Evolutionary conservation across 2,888 invertebrate species (phyloP).

Genomic region (Eristalinus aeneus): DNA sequence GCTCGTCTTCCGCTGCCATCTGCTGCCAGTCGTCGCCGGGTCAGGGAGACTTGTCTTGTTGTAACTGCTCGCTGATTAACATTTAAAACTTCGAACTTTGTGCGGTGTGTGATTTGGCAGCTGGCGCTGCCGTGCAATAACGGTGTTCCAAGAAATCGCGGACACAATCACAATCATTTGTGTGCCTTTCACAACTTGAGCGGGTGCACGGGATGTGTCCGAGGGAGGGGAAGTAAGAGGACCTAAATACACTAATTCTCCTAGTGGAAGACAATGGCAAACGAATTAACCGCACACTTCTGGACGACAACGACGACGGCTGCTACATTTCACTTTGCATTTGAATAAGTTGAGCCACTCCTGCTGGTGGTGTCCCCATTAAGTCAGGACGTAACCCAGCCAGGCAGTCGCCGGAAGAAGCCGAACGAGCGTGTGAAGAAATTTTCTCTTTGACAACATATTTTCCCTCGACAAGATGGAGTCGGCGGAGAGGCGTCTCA

Average conservation of each 20-base stretch:
- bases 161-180: slow-evolving; percentile 7
- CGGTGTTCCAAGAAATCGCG: background rate
- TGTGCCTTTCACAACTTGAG: background rate
- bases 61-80: slow-evolving; percentile 18
- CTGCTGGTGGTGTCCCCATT: background rate
- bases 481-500: background rate
- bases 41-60: background rate
- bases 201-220: background rate
- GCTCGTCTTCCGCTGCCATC: background rate
- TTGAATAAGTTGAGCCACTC: slow-evolving; percentile 11
- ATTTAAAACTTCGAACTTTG: slow-evolving; percentile 23
- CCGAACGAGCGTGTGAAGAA: slow-evolving; percentile 9
- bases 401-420: background rate
- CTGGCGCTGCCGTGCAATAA: too few relatives aligned
- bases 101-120: background rate
- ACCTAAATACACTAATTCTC: slow-evolving; percentile 32
- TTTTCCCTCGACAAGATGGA: background rate
- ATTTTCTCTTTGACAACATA: slow-evolving; percentile 21
- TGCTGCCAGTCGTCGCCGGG: too few relatives aligned
- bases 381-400: background rate
- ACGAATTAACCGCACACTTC: slow-evolving; percentile 31
- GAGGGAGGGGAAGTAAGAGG: background rate
- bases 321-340: slow-evolving; percentile 28
- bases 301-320: background rate
- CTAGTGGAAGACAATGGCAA: slow-evolving; percentile 31